Conservation (phyloP, 2,888 invertebrate genomes). For the Lysandra bellargus region DNA sequence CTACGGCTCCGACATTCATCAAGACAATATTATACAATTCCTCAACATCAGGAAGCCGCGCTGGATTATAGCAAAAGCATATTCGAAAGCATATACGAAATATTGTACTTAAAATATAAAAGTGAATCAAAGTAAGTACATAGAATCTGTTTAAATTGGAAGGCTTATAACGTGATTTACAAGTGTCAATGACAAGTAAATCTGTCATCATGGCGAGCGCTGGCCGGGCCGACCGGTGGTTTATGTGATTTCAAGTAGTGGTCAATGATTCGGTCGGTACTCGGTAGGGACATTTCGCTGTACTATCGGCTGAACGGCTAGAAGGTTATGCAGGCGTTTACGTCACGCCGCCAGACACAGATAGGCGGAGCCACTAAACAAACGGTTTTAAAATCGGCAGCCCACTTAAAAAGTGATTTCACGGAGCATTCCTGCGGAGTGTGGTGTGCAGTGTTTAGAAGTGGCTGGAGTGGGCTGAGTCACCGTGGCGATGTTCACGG, state of each 20-base stretch:
- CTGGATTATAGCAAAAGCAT: not conserved
- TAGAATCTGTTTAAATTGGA: not conserved
- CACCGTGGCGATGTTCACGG: not conserved
- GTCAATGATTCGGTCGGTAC: no score
- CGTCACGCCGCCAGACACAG: not conserved
- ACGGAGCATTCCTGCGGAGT: not conserved
- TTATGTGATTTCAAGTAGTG: no score
- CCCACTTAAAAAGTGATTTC: not conserved
- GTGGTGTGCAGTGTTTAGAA: not conserved
- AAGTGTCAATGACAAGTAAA: no score
- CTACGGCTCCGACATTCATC: not conserved
- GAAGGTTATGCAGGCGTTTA: not conserved
- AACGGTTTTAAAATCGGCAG: conserved; percentile 7
- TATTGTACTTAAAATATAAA: not conserved
- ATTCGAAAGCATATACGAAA: not conserved
- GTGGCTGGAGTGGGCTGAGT: not conserved
- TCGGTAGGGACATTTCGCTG: not conserved
- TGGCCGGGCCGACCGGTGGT: no score
- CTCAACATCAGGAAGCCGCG: not conserved
- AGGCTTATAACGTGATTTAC: no score
- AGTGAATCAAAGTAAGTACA: not conserved
- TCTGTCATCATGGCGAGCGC: no score
- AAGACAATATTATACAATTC: not conserved
- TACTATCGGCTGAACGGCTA: not conserved
- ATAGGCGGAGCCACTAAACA: not conserved